Evolutionary conservation across 2,113 vertebrate genomes (phyloP).

Genomic region (Platycercus adscitus): DNA sequence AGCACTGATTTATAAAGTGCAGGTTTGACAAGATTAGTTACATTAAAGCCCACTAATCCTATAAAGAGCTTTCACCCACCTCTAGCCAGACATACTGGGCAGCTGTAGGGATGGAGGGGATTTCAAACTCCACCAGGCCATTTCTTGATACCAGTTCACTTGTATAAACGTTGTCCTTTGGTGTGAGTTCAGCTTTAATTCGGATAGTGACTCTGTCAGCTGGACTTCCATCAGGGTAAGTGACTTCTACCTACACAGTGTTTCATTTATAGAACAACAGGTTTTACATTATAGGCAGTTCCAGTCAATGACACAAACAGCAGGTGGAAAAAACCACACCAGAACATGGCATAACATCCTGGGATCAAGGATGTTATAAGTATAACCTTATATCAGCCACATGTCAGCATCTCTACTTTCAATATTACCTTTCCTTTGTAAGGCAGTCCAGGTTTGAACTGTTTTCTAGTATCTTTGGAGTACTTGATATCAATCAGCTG

Average conservation of each 20-base stretch:
- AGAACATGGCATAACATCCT: neutral
- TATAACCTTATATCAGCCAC: neutral
- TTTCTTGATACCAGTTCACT: conserved; percentile 83
- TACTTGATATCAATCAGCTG: conserved; percentile 93
- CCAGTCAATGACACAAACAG: neutral
- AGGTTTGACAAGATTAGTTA: conserved; percentile 57
- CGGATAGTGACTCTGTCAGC: conserved; percentile 86
- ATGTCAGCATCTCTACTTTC: fast-evolving
- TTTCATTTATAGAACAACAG: neutral
- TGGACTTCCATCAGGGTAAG: conserved; percentile 89
- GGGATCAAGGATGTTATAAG: no score
- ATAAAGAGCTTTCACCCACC: conserved; percentile 78
- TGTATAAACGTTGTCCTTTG: conserved; percentile 89
- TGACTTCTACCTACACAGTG: conserved; percentile 85
- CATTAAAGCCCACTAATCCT: conserved; percentile 28
- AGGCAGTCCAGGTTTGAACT: conserved; percentile 92
- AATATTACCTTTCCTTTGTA: conserved; percentile 88
- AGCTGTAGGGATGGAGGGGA: conserved; percentile 89
- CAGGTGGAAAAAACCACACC: neutral
- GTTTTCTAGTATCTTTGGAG: conserved; percentile 90
- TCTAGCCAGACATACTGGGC: conserved; percentile 95
- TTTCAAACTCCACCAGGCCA: conserved; percentile 88
- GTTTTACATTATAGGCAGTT: neutral
- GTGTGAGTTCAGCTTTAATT: conserved; percentile 90
- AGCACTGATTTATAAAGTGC: neutral